phyloP scores from a whole-genome alignment of 2,113 vertebrate species.

The Podilymbus podiceps region DNA sequence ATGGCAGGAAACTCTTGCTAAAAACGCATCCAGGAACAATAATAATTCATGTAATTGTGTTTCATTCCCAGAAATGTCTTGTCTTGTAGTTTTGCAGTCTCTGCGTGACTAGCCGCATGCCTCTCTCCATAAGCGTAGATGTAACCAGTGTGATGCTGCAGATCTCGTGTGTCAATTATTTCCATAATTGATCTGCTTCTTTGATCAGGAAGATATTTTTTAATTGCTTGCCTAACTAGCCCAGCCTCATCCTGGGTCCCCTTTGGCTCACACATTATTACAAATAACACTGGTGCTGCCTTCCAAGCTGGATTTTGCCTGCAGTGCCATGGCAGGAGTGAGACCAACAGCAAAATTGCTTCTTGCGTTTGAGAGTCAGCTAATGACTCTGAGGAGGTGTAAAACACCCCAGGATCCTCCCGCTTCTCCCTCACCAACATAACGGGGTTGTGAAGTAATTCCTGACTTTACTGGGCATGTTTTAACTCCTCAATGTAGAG shows the following conservation, averaged over 20 bases:
- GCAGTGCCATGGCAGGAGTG: not conserved
- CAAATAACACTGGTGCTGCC: not conserved
- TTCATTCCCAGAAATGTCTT: not conserved
- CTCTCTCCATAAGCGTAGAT: not conserved
- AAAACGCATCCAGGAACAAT: not conserved
- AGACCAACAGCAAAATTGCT: not conserved
- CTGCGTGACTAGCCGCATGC: not conserved
- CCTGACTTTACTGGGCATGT: not conserved
- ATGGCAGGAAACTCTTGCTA: fast-evolving
- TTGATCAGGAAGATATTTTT: not conserved
- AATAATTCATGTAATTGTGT: not conserved
- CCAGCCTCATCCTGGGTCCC: not conserved
- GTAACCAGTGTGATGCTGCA: not conserved
- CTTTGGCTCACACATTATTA: not conserved
- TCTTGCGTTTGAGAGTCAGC: not conserved
- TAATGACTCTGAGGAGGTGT: not conserved
- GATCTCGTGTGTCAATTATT: not conserved
- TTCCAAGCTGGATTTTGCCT: not conserved
- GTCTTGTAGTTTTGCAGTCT: not conserved
- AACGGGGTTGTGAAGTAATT: not conserved
- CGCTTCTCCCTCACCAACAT: not conserved
- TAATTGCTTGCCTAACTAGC: not conserved
- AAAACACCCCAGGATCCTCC: not conserved
- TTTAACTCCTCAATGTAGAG: not conserved
- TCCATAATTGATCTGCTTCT: not conserved